Conservation (phyloP, 2,888 invertebrate species). For the Watsonalla cultraria region DNA sequence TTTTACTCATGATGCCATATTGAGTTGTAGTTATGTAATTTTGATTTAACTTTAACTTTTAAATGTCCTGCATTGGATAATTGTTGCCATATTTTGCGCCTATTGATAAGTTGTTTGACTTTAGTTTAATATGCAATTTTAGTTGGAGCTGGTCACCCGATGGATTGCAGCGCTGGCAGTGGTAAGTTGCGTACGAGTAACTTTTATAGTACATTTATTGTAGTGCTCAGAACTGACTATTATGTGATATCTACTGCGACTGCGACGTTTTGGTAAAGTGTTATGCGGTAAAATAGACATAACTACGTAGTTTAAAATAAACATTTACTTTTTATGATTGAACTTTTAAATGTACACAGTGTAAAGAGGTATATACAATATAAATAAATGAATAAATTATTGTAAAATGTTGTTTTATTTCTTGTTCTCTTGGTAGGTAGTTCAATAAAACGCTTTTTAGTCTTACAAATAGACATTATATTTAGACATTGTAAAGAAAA, state of each 20-base stretch:
- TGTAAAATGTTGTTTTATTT: slow-evolving; percentile 50
- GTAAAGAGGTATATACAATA: slow-evolving; percentile 35
- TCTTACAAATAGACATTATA: slow-evolving; percentile 71
- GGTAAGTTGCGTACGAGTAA: slow-evolving; percentile 64
- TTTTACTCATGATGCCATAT: slow-evolving; percentile 6
- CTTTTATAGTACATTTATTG: slow-evolving; percentile 55
- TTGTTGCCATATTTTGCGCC: not conserved
- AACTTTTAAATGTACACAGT: slow-evolving; percentile 30
- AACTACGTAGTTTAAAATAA: slow-evolving; percentile 2
- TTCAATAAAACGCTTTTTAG: slow-evolving; percentile 34
- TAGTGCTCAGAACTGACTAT: slow-evolving; percentile 38
- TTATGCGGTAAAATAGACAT: slow-evolving; percentile 22
- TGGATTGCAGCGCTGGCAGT: slow-evolving; percentile 26
- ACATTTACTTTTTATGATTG: slow-evolving; percentile 21
- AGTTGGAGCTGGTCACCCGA: slow-evolving; percentile 47
- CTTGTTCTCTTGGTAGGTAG: not conserved
- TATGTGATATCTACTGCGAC: slow-evolving; percentile 21
- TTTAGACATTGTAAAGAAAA: slow-evolving; percentile 73
- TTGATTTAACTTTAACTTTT: not conserved
- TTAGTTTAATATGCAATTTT: slow-evolving; percentile 40
- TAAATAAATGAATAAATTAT: slow-evolving; percentile 33
- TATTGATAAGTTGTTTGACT: not conserved
- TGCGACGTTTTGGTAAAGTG: slow-evolving; percentile 35
- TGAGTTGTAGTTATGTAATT: not conserved
- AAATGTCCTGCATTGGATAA: not conserved